These are phyloP conservation scores for Lepidocyrtoides sp. DNA, from an alignment of 2,888 invertebrate genomes.

Conservation along the genomic window DNA sequence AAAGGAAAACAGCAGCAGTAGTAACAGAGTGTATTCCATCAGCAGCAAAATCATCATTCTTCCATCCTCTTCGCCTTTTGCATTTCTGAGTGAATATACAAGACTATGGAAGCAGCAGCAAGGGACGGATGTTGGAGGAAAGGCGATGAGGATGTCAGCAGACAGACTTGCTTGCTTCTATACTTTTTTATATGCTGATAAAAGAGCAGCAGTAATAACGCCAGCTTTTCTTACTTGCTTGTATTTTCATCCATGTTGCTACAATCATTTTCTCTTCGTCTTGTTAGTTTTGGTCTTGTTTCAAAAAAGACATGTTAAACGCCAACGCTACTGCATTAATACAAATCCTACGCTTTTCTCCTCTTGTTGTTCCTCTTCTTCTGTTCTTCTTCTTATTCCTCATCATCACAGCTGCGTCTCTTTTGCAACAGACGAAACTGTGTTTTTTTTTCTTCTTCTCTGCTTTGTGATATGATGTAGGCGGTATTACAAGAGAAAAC, in stretches of 20 bases:
- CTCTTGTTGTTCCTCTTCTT: slow-evolving; percentile 15
- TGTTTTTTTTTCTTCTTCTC: not conserved
- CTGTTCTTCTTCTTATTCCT: slow-evolving; percentile 9
- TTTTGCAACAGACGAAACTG: slow-evolving; percentile 15
- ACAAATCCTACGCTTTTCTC: slow-evolving; percentile 29
- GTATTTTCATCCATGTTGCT: slow-evolving; percentile 9
- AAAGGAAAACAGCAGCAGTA: not conserved
- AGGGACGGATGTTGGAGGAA: slow-evolving; percentile 45
- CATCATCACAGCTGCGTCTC: slow-evolving; percentile 42
- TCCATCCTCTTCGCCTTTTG: slow-evolving; percentile 44
- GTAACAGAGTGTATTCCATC: slow-evolving; percentile 21
- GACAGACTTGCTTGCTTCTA: not conserved
- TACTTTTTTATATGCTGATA: not conserved
- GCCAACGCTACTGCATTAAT: slow-evolving; percentile 3
- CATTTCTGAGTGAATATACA: slow-evolving; percentile 28
- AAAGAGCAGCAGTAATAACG: not conserved
- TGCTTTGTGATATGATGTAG: no score
- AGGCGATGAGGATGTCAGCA: slow-evolving; percentile 70
- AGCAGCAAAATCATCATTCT: slow-evolving; percentile 57
- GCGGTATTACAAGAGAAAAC: no score
- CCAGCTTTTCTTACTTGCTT: slow-evolving; percentile 44
- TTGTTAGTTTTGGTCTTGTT: not conserved
- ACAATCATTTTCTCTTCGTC: slow-evolving; percentile 38
- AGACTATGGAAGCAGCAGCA: slow-evolving; percentile 20
- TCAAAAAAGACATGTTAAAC: slow-evolving; percentile 32